Percentiles rank a stretch among this genome's conserved stretches.
phyloP scores from a whole-genome alignment of 2,888 invertebrate species.

The Acanthoscelides obtectus region DNA sequence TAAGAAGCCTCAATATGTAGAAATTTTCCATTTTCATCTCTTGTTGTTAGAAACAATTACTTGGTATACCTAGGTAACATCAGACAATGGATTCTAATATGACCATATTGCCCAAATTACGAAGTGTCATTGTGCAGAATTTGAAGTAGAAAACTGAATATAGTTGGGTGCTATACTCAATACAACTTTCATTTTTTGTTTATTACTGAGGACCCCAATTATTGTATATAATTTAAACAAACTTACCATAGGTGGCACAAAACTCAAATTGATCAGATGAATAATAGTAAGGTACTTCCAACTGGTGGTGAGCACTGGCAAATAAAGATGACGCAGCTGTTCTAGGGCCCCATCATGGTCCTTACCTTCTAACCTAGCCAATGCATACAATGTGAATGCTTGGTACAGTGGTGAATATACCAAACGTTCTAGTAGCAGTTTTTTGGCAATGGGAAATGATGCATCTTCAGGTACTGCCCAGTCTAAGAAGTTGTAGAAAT shows the following conservation, averaged over 20 bases:
- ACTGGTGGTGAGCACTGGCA: conserved; percentile 64
- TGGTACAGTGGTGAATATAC: conserved; percentile 69
- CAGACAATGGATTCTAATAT: too few species aligned
- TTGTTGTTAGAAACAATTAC: too few species aligned
- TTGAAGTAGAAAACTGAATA: too few species aligned
- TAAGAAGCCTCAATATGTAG: too few species aligned
- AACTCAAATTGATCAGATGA: conserved; percentile 68
- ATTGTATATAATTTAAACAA: too few species aligned
- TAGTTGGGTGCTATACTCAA: too few species aligned
- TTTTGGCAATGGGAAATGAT: conserved; percentile 49
- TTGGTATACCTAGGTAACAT: too few species aligned
- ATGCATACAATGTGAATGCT: conserved; percentile 68
- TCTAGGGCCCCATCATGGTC: conserved; percentile 59
- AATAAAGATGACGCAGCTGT: conserved; percentile 61
- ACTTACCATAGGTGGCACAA: conserved; percentile 74
- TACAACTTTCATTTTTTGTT: too few species aligned
- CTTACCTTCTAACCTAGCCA: conserved; percentile 74
- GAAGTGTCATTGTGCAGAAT: too few species aligned
- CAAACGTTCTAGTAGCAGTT: conserved; percentile 67
- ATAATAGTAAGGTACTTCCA: conserved; percentile 73
- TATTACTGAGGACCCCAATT: too few species aligned
- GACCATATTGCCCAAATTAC: too few species aligned
- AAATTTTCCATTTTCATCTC: too few species aligned
- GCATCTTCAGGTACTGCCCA: conserved; percentile 55
- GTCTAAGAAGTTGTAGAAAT: conserved; percentile 65